phyloP scores from a whole-genome alignment of 2,888 invertebrate species.

The Noctua janthe region DNA sequence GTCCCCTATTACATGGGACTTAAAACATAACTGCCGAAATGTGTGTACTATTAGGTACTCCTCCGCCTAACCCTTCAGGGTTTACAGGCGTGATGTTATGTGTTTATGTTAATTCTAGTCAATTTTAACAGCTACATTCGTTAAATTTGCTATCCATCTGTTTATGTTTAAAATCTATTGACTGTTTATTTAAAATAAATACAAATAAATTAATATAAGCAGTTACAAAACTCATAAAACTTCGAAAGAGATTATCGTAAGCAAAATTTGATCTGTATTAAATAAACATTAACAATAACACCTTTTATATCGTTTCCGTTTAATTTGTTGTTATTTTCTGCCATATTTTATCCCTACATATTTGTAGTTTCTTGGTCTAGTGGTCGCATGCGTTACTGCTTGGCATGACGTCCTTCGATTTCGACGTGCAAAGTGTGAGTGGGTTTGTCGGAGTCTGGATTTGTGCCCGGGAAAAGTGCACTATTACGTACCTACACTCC shows the following conservation, averaged over 20 bases:
- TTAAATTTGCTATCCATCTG: background rate
- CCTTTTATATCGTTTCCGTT: background rate
- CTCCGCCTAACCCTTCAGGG: too few relatives aligned
- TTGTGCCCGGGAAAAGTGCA: background rate
- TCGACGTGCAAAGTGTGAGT: background rate
- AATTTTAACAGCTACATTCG: background rate
- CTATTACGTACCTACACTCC: background rate
- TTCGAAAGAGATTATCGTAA: background rate
- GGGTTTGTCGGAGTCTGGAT: background rate
- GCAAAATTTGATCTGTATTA: background rate
- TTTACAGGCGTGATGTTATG: too few relatives aligned
- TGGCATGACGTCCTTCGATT: background rate
- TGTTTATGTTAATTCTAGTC: too few relatives aligned
- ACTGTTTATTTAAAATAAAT: background rate
- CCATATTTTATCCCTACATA: background rate
- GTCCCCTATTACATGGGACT: too few relatives aligned
- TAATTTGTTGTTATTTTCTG: background rate
- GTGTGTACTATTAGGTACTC: too few relatives aligned
- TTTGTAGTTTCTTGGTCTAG: background rate
- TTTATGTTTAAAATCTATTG: background rate
- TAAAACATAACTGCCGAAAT: too few relatives aligned
- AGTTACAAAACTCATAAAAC: slow-evolving; percentile 1
- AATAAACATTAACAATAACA: slow-evolving; percentile 6
- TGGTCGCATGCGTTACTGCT: background rate
- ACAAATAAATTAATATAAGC: background rate